These are phyloP conservation scores for Cheilinus undulatus DNA, from an alignment of 2,113 vertebrate genomes.

Conservation along the genomic window DNA sequence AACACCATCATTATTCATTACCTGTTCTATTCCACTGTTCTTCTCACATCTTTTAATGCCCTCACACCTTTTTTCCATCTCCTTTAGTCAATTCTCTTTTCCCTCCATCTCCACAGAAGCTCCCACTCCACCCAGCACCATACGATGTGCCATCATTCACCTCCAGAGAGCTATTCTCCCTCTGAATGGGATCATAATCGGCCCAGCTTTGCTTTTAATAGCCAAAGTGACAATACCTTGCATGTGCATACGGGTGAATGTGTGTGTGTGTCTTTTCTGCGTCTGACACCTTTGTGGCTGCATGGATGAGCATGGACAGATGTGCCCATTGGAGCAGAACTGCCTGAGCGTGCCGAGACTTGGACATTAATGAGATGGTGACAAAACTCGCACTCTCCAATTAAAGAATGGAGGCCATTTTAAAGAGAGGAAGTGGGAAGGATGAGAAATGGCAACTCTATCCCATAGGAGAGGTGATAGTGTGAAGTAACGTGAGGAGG, in stretches of 20 bases:
- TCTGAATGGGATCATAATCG: slow-evolving; percentile 81
- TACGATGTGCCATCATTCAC: slow-evolving; percentile 82
- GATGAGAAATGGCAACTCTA: slow-evolving; percentile 63
- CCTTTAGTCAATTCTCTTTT: slow-evolving; percentile 58
- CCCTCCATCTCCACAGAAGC: slow-evolving; percentile 53
- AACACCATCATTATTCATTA: slow-evolving; percentile 57
- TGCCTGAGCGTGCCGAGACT: slow-evolving; percentile 69
- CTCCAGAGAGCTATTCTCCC: slow-evolving; percentile 73
- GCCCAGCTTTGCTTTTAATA: slow-evolving; percentile 82
- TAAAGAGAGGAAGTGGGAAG: slow-evolving; percentile 55
- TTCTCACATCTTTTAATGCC: slow-evolving; percentile 52
- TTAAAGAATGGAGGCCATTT: slow-evolving; percentile 80
- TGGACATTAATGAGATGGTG: slow-evolving; percentile 83
- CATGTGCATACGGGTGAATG: slow-evolving; percentile 52
- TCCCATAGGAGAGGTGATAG: slow-evolving; percentile 38
- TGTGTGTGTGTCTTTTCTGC: slow-evolving; percentile 49
- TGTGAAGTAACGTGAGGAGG: slow-evolving; percentile 18
- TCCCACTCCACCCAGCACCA: slow-evolving; percentile 61
- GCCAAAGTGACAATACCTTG: slow-evolving; percentile 80
- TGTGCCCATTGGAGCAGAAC: slow-evolving; percentile 82
- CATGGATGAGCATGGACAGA: slow-evolving; percentile 80
- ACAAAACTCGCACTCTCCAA: slow-evolving; percentile 80
- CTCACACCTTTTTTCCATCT: slow-evolving; percentile 53
- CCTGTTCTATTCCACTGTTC: slow-evolving; percentile 46
- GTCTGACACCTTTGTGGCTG: slow-evolving; percentile 82